Base-by-base conservation (phyloP, 2,797 vertebrate genomes). In the Siniperca undulata region DNA sequence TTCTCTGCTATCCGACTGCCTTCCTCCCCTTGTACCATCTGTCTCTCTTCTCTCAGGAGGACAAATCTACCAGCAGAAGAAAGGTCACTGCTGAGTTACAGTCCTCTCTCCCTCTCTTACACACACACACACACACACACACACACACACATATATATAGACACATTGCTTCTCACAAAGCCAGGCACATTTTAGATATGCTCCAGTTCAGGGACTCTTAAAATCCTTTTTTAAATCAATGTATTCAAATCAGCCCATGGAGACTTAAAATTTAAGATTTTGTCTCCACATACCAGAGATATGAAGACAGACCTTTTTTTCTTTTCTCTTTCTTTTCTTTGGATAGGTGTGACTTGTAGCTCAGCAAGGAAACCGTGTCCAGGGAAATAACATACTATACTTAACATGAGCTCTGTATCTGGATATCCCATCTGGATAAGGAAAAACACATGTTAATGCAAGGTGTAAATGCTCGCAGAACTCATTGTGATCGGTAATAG, bases 11-110 rank as follows among this genome's bases (percentile, higher is more conserved):
- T 44, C 10, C 9, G 2, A 20, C 78, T 38, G n/a, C 76, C 52
- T 38, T 69, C 72, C 27, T 60, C 30, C 55, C 27, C 30, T 65
- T 13, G 5, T 44, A 66, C 58, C 53, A 27, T 80, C 42, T 55
- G 40, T 50, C 58, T 62, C 48, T 74, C 58, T 27, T 72, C 62
- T 78, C 77, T 64, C 48, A 72, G 64, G 68, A 77, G 69, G 36
- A n/a, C 46, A 70, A 78, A 80, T 68, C 64, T 71, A 77, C 75
- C 74, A 74, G 22, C 53, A 75, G 53, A 78, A 59, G 27, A 82
- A 88, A 89, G 75, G 75, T 88, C 84, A 83, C 72, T 55, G 72
- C 55, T 69, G 62, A 59, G 70, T 40, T 46, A 44, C 69, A 74
- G 36, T 74, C 16, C 24, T 17, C 38, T 55, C 27, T 16, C 27